phyloP scores from a whole-genome alignment of 2,113 vertebrate species.

The Gallinago jamesoni region DNA sequence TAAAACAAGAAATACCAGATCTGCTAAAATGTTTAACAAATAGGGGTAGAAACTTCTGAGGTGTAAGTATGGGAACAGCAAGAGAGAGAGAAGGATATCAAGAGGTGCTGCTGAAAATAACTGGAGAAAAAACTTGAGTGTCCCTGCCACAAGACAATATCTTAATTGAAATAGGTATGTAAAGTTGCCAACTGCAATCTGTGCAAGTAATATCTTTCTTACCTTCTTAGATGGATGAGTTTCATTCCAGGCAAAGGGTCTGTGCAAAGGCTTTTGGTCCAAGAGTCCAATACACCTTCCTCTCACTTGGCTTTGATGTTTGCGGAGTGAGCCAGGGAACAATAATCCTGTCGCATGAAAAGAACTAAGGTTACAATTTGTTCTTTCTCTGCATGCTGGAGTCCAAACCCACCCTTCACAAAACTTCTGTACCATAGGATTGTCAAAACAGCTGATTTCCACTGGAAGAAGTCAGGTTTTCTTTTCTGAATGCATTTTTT shows the following conservation, averaged over 20 bases:
- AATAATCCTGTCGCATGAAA: neutral
- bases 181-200: neutral
- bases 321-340: neutral
- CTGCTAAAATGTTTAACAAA: rapidly evolving
- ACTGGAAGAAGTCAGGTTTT: neutral
- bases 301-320: neutral
- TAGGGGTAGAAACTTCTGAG: neutral
- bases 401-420: neutral
- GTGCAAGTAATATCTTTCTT: neutral
- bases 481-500: neutral
- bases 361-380: neutral
- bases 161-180: neutral
- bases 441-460: neutral
- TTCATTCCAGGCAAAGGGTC: neutral
- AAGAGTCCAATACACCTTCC: neutral
- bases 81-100: rapidly evolving
- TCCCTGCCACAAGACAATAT: neutral
- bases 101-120: neutral
- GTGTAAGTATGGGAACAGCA: neutral
- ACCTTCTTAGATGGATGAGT: neutral
- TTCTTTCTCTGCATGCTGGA: neutral
- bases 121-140: neutral
- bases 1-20: neutral
- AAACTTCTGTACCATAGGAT: too few species aligned
- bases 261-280: neutral